Percentiles rank a stretch among this genome's conserved stretches.
Evolutionary conservation across 35 echinoderm and acorn worm genomes (phyloP).

Genomic region (Strongylocentrotus purpuratus): DNA sequence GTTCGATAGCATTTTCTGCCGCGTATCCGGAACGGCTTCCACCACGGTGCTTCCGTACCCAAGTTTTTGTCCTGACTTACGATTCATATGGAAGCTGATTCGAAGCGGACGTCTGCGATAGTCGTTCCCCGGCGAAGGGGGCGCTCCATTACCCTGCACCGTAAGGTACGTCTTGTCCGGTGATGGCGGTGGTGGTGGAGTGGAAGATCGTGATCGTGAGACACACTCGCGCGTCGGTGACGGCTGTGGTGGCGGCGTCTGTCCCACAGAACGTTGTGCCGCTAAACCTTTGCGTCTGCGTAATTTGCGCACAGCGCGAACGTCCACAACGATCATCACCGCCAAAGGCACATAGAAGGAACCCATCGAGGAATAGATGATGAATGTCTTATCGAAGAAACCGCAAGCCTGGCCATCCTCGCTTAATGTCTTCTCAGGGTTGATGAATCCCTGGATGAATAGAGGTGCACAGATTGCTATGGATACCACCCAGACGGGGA

Average conservation of each 20-base stretch:
- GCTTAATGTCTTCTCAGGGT: conserved; percentile 76
- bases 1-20: conserved; percentile 71
- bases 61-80: conserved; percentile 30
- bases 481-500: conserved; percentile 94
- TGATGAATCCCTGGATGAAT: conserved; percentile 78
- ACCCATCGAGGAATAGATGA: conserved; percentile 98
- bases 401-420: conserved; percentile 82
- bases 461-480: conserved; percentile 78
- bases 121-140: conserved; percentile 36
- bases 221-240: conserved; percentile 38
- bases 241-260: conserved; percentile 5
- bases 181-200: conserved; percentile 42
- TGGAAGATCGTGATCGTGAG: conserved; percentile 45
- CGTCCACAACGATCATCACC: conserved; percentile 94
- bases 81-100: conserved; percentile 76
- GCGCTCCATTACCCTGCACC: conserved; percentile 6
- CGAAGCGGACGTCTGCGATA: conserved; percentile 60
- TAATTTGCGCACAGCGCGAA: conserved; percentile 86
- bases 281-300: conserved; percentile 76
- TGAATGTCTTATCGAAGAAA: conserved; percentile 92
- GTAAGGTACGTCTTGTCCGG: conserved; percentile 46
- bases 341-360: conserved; percentile 96
- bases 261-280: background rate
- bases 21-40: conserved; percentile 63
- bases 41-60: conserved; percentile 84